Percentiles rank a stretch among this genome's conserved stretches.
These are phyloP conservation scores for Oxystoma pomonae DNA, from an alignment of 2,888 invertebrate genomes.

Conservation along the genomic window DNA sequence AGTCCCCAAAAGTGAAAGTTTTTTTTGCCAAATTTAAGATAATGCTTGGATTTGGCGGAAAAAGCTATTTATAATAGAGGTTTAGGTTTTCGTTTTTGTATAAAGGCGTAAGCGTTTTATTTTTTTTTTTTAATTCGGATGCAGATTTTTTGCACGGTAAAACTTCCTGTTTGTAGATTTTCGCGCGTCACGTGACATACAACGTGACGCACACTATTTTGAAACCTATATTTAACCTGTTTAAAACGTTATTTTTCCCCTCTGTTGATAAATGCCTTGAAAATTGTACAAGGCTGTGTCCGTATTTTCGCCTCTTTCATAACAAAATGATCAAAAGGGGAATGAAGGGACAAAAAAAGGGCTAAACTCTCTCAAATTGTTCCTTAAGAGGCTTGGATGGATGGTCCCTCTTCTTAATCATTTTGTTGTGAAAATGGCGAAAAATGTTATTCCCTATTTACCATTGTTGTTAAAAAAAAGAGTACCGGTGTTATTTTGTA, in stretches of 20 bases:
- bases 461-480: constrained; percentile 43
- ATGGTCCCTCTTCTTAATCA: too few species aligned
- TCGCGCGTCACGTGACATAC: constrained; percentile 15
- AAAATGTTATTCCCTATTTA: too few species aligned
- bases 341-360: too few species aligned
- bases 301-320: too few species aligned
- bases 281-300: not conserved
- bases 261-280: not conserved
- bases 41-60: too few species aligned
- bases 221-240: constrained; percentile 24
- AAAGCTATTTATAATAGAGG: too few species aligned
- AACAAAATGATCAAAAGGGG: too few species aligned
- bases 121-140: constrained; percentile 21
- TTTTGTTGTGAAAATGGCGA: too few species aligned
- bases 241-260: constrained; percentile 16
- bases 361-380: too few species aligned
- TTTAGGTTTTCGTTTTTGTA: too few species aligned
- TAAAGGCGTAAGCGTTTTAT: constrained; percentile 16
- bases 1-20: not conserved
- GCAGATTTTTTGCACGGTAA: constrained; percentile 25
- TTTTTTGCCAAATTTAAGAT: too few species aligned
- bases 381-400: too few species aligned
- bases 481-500: constrained; percentile 44
- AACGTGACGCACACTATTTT: not conserved
- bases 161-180: constrained; percentile 28